phyloP scores from a whole-genome alignment of 1,140 invertebrate genomes.

The Diploscapter pachys region DNA sequence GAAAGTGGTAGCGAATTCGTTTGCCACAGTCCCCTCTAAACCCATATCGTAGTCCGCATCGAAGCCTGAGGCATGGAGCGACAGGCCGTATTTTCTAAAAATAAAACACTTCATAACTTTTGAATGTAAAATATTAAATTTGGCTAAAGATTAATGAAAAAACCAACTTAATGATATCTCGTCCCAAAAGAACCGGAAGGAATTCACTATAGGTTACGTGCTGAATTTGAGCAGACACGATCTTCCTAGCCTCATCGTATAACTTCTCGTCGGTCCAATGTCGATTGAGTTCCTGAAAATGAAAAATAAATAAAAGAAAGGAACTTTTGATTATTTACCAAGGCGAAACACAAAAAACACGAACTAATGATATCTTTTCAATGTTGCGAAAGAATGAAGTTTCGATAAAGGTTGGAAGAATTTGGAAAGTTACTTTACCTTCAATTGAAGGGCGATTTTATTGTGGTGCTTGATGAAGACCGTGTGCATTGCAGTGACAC shows the following conservation, averaged over 20 bases:
- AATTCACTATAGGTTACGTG: slow-evolving; percentile 61
- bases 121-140: slow-evolving; percentile 4
- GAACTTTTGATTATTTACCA: background rate
- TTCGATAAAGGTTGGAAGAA: too few species aligned
- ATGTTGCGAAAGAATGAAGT: background rate
- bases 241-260: slow-evolving; percentile 79
- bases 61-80: slow-evolving; percentile 33
- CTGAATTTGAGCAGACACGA: slow-evolving; percentile 65
- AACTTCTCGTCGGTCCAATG: slow-evolving; percentile 92
- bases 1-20: slow-evolving; percentile 30
- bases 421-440: slow-evolving; percentile 30
- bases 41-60: slow-evolving; percentile 43
- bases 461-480: slow-evolving; percentile 77
- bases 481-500: slow-evolving; percentile 79
- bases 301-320: background rate
- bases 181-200: slow-evolving; percentile 60
- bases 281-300: slow-evolving; percentile 74
- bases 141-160: background rate
- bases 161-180: slow-evolving; percentile 38
- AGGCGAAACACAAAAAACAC: background rate
- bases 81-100: slow-evolving; percentile 41
- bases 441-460: slow-evolving; percentile 43
- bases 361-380: slow-evolving; percentile 11
- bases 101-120: background rate
- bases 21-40: slow-evolving; percentile 37